Evolutionary conservation across 1,140 invertebrate species (phyloP), one percentile per base, ranked within the genome.

Genomic region (Diachasmimorpha longicaudata): DNA sequence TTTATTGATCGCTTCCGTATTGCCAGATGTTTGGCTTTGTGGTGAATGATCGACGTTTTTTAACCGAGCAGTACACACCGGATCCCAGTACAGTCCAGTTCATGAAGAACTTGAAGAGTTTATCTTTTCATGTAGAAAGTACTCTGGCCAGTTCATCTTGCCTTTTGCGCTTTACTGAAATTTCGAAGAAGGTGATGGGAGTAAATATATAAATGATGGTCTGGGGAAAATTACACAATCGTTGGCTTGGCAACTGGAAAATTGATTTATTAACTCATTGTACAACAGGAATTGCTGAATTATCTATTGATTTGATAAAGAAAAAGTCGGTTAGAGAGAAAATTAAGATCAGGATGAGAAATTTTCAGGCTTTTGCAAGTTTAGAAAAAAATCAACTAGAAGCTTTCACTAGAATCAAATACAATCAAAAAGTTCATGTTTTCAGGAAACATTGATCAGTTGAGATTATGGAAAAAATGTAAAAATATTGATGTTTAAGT

Each of bases 11-110:
- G 69, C 11, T 13, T 39, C 37, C 14, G 67, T 19, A 16, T 42
- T 37, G 14, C 69, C 21, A 31, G 69, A 39, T 70, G 46, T 23
- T 46, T 70, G 16, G 36, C 31, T 39, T 69, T 42, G 69, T 6
- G 8, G 23, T 46, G 23, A 46, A 70, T 21, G 42, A 70, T 44
- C 69, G 46, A 70, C 23, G 39, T 70, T 70, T 70, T 48, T 46
- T 2, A 46, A 31, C 14, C 23, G 69, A 48, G 16, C 19, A 46
- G 42, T 70, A 69, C 31, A n/a, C 48, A 52, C n/a, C 9, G n/a
- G n/a, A 52, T 52, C 14, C 14, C n/a, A 6, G 6, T 42, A 42
- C 39, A 42, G 39, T 42, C 48, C 48, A 52, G 16, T 52, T 52
- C n/a, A 52, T 16, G 9, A 52, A 16, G n/a, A 2, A 52, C n/a